phyloP scores from a whole-genome alignment of 2,797 vertebrate species.

The Delichon dasypus region DNA sequence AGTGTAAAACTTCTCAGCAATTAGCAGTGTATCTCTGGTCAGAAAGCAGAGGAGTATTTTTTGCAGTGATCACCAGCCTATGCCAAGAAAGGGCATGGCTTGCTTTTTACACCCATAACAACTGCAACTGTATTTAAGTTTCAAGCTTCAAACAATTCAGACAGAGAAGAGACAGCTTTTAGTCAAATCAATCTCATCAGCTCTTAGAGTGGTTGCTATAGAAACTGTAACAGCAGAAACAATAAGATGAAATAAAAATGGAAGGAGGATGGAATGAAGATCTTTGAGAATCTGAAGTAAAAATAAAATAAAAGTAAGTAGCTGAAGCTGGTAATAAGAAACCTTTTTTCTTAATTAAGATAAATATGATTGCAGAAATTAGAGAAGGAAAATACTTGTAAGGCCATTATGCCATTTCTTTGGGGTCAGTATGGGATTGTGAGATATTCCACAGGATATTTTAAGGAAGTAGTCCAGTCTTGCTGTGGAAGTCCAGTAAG shows the following conservation, averaged over 20 bases:
- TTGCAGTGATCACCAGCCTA: not conserved
- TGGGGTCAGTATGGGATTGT: not conserved
- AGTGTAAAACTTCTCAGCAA: not conserved
- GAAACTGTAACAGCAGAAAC: constrained; percentile 67
- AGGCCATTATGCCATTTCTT: not conserved
- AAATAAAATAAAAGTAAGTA: constrained; percentile 14
- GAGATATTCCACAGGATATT: not conserved
- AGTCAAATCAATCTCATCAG: constrained; percentile 59
- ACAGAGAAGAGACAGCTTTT: constrained; percentile 42
- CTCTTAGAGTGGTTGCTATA: constrained; percentile 65
- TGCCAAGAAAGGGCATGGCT: not conserved
- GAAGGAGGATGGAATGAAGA: constrained; percentile 4
- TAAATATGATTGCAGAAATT: not conserved
- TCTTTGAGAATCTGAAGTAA: constrained; percentile 28
- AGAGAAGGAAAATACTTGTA: not conserved
- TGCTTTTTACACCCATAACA: not conserved
- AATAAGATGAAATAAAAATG: constrained; percentile 60
- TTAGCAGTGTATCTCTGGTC: not conserved
- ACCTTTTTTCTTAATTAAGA: not conserved
- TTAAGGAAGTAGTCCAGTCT: not conserved
- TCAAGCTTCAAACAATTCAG: constrained; percentile 8
- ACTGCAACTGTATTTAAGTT: constrained; percentile 29
- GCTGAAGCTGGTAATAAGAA: not conserved
- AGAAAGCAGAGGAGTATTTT: not conserved
- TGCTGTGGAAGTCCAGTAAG: not conserved